Evolutionary conservation across 2,113 vertebrate species (phyloP), one percentile per base, ranked within the genome.

Genomic region (Cromileptes altivelis): DNA sequence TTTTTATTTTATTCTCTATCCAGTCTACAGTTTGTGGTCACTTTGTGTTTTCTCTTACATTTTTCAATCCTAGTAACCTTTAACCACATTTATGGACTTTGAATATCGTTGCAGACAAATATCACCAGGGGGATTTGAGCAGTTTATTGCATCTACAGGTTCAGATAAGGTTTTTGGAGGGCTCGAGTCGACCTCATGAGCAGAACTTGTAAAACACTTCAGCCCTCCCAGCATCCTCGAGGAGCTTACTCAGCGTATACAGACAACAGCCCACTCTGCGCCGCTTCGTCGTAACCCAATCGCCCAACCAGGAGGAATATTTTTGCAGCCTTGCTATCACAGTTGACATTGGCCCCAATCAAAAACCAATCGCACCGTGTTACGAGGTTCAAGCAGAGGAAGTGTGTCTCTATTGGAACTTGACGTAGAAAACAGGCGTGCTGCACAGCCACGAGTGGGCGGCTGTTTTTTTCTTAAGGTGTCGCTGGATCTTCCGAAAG

Each of bases 251-350:
- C 67, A 21, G 56, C 61, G 61, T 33, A 60, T 37, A 10, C 21
- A 70, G 68, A 70, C 86, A 71, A 71, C 61, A 65, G 13, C 77
- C 81, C 58, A 53, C 63, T 75, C 80, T 11, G 78, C 81, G 21
- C 45, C 6, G 73, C n/a, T 85, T 81, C 21, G 76, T 27, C 52
- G 89, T 81, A 90, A 94, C 82, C 71, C 85, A 78, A 91, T 92
- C 84, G 3, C 71, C 50, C 70, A 68, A 14, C 18, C 7, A 87
- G 84, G 65, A 80, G 85, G 65, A 49, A 70, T 74, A 84, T 85
- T 92, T 93, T 87, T 62, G 86, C 85, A n/a, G n/a, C 33, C 70
- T 90, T 52, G 88, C 94, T 82, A 78, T 92, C 92, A 62, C 88
- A 77, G 78, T 91, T 72, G 52, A 82, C 78, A 45, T 85, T 71